A percentile compares a stretch with the other conserved stretches of the same genome.
Evolutionary conservation across 2,888 invertebrate species (phyloP).

Genomic region (Agrotis segetum): DNA sequence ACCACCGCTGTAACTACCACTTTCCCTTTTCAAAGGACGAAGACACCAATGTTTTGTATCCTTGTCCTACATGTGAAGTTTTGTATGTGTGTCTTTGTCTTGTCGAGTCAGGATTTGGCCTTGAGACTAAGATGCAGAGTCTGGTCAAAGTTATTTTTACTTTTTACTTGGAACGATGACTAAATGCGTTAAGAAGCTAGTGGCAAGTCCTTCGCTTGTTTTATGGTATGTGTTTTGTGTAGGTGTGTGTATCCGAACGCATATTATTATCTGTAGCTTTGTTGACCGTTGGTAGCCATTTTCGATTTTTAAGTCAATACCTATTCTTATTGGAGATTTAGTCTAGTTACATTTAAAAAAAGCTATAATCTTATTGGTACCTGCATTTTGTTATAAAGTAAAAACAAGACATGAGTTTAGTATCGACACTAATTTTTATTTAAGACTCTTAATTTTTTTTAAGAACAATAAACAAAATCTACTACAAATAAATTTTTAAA

Average conservation of each 20-base stretch:
- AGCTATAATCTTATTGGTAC: neutral
- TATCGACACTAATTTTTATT: no score
- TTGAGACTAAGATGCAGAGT: conserved; percentile 88
- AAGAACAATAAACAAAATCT: no score
- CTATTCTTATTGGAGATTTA: neutral
- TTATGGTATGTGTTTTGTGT: conserved; percentile 68
- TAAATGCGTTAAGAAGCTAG: conserved; percentile 86
- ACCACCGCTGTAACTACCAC: conserved; percentile 86
- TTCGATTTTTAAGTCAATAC: conserved; percentile 48
- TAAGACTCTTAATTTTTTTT: no score
- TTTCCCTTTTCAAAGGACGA: conserved; percentile 91
- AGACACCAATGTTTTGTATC: conserved; percentile 79
- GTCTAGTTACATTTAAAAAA: neutral
- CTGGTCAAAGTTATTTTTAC: conserved; percentile 89
- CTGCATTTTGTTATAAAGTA: no score
- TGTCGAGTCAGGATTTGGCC: conserved; percentile 86
- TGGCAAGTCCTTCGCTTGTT: conserved; percentile 68
- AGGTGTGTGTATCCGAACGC: conserved; percentile 65
- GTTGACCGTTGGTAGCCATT: conserved; percentile 67
- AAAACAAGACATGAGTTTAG: no score
- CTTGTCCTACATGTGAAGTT: conserved; percentile 56
- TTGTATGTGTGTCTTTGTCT: conserved; percentile 72
- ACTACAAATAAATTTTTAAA: no score
- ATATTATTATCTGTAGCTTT: conserved; percentile 64
- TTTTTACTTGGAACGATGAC: conserved; percentile 89